Evolutionary conservation across 1,140 invertebrate species (phyloP).

Genomic region (Subanguina moxae): DNA sequence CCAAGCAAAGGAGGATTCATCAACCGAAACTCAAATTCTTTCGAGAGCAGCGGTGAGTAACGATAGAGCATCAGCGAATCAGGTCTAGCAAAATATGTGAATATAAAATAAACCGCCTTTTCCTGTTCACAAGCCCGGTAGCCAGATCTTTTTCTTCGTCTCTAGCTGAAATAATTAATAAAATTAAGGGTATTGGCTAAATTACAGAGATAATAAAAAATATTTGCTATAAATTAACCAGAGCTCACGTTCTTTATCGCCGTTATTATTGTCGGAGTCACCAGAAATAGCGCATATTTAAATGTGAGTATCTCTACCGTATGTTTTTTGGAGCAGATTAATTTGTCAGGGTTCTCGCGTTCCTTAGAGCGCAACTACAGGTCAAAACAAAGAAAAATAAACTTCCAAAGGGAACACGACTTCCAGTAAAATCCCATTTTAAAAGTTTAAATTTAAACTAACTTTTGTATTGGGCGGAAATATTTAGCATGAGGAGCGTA

Average conservation of each 20-base stretch:
- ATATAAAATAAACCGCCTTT: background rate
- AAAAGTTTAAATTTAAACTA: no score
- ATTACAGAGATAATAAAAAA: background rate
- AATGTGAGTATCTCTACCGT: no score
- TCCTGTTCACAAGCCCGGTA: background rate
- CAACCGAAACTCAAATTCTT: background rate
- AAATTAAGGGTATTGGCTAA: background rate
- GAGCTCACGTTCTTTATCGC: background rate
- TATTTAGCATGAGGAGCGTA: no score
- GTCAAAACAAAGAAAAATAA: no score
- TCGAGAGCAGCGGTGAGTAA: slow-evolving; percentile 12
- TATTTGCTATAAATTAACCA: background rate
- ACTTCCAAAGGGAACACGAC: no score
- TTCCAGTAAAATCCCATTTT: no score
- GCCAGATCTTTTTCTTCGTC: background rate
- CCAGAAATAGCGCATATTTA: background rate
- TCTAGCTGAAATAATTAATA: background rate
- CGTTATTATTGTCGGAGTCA: background rate
- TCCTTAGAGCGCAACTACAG: no score
- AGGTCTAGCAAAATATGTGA: background rate
- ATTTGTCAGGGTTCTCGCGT: no score
- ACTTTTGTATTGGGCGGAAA: no score
- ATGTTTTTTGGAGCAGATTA: no score
- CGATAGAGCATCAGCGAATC: slow-evolving; percentile 13
- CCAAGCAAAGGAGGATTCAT: background rate